Evolutionary conservation across 2,797 vertebrate species (phyloP), one percentile per base, ranked within the genome.

Genomic region (Megaceryle alcyon): DNA sequence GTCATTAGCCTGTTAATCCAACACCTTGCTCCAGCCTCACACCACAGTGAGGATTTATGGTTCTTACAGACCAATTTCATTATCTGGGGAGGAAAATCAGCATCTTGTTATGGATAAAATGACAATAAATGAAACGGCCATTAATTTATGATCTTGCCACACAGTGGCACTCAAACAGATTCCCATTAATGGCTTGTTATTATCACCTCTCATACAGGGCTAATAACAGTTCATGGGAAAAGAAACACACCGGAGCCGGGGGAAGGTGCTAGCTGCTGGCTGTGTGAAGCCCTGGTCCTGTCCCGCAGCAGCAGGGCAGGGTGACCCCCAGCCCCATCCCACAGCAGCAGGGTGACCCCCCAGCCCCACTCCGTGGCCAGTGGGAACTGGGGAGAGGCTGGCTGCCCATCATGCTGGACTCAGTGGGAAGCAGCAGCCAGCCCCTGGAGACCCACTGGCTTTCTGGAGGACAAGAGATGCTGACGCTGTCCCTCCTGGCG

Each of bases 101-200:
- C 89, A 77, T 90, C 86, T 83, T 53, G 83, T 80, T 95, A 93
- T 85, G 82, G 84, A 76, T 96, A 96, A 96, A 96, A 86, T 93
- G 95, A 94, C 94, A 95, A 97, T 97, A 96, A 97, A 97, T 96
- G 96, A 96, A 94, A 90, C 6, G 8, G 68, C 85, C 66, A 48
- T 91, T 96, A 96, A 96, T 96, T 94, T 93, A 86, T 8, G 13
- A 51, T 92, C 71, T 71, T 86, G 65, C 72, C 57, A 78, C 88
- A 65, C 65, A 87, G 93, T 92, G 93, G 88, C 79, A 92, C 93
- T 95, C 95, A 91, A 95, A 95, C 95, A 80, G 70, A 86, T 96
- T 87, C 88, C 48, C 16, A 7, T 44, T 87, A 93, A 94, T n/a
- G 66, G 70, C 80, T 91, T 53, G 65, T 90, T 94, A 90, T 93